Evolutionary conservation across 2,888 invertebrate species (phyloP).

Genomic region (Calameuta idolon): DNA sequence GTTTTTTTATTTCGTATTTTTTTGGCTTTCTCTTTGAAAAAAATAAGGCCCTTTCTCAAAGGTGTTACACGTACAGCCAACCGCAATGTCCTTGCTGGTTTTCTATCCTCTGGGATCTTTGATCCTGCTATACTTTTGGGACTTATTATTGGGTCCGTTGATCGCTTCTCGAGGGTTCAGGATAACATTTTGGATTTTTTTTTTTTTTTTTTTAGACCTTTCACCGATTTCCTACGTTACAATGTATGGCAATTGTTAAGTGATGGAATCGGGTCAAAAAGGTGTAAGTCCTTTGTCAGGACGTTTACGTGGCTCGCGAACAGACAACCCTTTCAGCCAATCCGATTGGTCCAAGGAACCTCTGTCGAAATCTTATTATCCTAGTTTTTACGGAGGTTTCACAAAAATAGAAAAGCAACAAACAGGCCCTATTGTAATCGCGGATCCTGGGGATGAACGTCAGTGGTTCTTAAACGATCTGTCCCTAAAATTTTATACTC

Average conservation of each 20-base stretch:
- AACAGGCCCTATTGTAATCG: conserved; percentile 36
- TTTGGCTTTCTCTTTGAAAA: background rate
- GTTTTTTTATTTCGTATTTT: background rate
- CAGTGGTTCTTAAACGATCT: background rate
- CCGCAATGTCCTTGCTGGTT: background rate
- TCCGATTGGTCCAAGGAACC: conserved; percentile 34
- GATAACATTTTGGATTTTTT: background rate
- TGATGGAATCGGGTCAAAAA: background rate
- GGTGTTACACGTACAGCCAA: background rate
- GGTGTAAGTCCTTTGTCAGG: background rate
- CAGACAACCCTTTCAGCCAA: conserved; percentile 35
- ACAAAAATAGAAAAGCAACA: conserved; percentile 31
- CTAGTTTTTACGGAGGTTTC: conserved; percentile 39
- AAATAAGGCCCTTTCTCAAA: background rate
- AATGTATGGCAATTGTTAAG: background rate
- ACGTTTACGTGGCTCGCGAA: background rate
- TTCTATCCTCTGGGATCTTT: background rate
- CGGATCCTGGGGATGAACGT: conserved; percentile 18
- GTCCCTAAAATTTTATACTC: background rate
- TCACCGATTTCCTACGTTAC: background rate
- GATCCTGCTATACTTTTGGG: background rate
- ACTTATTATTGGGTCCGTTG: background rate
- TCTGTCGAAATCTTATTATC: conserved; percentile 46
- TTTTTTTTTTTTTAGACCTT: background rate
- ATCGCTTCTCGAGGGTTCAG: background rate